Conservation (phyloP, 2,797 vertebrate species). For the Amphiprion clarkii region DNA sequence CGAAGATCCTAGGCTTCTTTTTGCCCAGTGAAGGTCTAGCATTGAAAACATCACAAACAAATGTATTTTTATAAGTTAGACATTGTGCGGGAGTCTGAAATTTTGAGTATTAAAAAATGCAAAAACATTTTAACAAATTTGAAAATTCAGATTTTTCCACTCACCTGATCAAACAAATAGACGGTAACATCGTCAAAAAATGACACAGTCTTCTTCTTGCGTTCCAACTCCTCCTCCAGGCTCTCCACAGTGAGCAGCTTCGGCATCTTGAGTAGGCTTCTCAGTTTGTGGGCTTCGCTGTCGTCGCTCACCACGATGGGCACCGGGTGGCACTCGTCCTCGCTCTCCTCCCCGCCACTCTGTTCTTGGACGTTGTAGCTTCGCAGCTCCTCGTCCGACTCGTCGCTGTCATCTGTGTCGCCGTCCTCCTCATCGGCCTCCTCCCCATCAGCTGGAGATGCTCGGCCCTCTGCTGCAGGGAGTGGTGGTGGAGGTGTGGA, state of each 20-base stretch:
- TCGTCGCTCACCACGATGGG: conserved; percentile 94
- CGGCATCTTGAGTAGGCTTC: conserved; percentile 93
- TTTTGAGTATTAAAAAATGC: not conserved
- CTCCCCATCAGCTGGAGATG: conserved; percentile 62
- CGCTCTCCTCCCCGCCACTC: conserved; percentile 92
- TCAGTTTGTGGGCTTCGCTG: conserved; percentile 89
- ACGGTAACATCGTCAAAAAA: conserved; percentile 98
- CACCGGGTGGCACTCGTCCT: conserved; percentile 86
- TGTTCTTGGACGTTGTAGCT: conserved; percentile 91
- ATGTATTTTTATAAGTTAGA: no score
- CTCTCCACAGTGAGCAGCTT: conserved; percentile 75
- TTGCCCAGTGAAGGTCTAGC: no score
- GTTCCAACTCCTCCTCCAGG: conserved; percentile 84
- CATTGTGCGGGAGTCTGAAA: no score
- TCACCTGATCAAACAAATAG: conserved; percentile 97
- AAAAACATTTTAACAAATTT: not conserved
- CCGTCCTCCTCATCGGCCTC: conserved; percentile 89
- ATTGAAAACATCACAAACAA: no score
- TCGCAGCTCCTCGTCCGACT: conserved; percentile 93
- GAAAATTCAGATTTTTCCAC: conserved; percentile 2
- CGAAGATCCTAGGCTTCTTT: no score
- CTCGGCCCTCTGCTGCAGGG: conserved; percentile 54
- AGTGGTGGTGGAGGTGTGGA: conserved; percentile 51
- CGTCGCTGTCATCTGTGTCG: conserved; percentile 93
- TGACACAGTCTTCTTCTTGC: conserved; percentile 94